Evolutionary conservation across 2,797 vertebrate species (phyloP), one percentile per base, ranked within the genome.

Genomic region (Salarias fasciatus): DNA sequence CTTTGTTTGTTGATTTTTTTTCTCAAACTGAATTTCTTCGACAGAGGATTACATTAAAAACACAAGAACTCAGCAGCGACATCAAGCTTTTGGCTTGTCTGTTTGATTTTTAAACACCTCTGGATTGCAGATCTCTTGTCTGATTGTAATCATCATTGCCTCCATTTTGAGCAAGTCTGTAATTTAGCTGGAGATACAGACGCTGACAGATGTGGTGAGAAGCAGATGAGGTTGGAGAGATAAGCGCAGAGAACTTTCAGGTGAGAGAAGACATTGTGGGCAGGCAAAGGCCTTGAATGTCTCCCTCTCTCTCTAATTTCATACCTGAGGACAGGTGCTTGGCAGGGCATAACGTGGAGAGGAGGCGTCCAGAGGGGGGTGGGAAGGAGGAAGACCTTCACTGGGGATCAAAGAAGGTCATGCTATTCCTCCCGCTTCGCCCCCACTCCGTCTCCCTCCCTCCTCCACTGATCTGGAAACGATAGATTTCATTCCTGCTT

Each of bases 321-420:
- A 83, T 89, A 90, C 87, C 90, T 90, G 89, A 15, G 60, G 86
- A 91, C 91, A 91, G 90, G 90, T 92, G 91, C 76, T 91, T 90
- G 90, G 90, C 87, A 91, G 80, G 72, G 72, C 69, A 64, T 49
- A 61, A 72, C 59, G 51, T 59, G 63, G 59, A 44, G 40, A 14
- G 41, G 53, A 71, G 77, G 63, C 53, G 28, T 12, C 53, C 47
- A 66, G 42, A 45, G 55, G 65, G 59, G 63, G 72, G 63, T 41
- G 67, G 82, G 80, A 63, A 57, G 11, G 66, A 84, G 69, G 55
- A 72, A 80, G 84, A 78, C 64, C 83, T 85, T 90, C 79, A 72
- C 66, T 67, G 30, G 64, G 73, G 86, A 90, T 91, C 84, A 92
- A 89, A 90, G 85, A 72, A 88, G 82, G 88, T 87, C 82, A 83